A percentile compares a stretch with the other conserved stretches of the same genome.
These are phyloP conservation scores for Hetaerina americana DNA, from an alignment of 1,140 invertebrate species.

Conservation along the genomic window DNA sequence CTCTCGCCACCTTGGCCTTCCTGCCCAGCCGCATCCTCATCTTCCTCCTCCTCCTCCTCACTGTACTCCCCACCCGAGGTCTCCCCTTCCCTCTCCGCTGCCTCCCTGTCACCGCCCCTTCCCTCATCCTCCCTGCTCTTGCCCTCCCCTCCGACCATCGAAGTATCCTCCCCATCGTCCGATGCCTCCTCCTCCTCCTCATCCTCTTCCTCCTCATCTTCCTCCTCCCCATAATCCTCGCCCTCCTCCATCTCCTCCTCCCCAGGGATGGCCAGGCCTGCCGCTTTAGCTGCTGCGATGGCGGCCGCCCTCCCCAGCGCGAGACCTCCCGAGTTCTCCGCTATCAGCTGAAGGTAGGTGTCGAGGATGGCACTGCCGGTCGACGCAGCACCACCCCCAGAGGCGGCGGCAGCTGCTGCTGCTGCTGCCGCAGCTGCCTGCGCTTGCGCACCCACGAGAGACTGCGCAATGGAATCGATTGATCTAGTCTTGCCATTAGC, in stretches of 20 bases:
- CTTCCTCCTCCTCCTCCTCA: not conserved
- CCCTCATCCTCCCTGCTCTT: not conserved
- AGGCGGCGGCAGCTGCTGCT: constrained; percentile 21
- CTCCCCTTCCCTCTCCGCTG: not conserved
- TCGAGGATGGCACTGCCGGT: constrained; percentile 65
- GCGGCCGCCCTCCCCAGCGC: not conserved
- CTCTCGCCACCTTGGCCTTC: not conserved
- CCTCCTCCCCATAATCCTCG: not conserved
- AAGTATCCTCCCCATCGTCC: not conserved
- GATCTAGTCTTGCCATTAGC: not conserved
- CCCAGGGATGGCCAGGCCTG: not conserved
- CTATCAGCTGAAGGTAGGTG: constrained; percentile 72
- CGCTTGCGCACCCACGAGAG: constrained; percentile 4
- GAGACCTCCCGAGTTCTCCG: constrained; percentile 37
- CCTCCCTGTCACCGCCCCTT: not conserved
- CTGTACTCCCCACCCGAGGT: not conserved
- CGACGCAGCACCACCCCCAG: constrained; percentile 26
- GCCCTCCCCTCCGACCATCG: not conserved
- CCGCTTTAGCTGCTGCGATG: not conserved
- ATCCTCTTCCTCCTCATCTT: not conserved
- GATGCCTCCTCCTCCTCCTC: not conserved
- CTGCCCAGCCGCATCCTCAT: not conserved
- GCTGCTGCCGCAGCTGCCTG: constrained; percentile 21
- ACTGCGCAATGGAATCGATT: constrained; percentile 7
- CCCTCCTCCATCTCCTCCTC: not conserved